Evolutionary conservation across 2,113 vertebrate genomes (phyloP).

Genomic region (Leiothrix lutea): DNA sequence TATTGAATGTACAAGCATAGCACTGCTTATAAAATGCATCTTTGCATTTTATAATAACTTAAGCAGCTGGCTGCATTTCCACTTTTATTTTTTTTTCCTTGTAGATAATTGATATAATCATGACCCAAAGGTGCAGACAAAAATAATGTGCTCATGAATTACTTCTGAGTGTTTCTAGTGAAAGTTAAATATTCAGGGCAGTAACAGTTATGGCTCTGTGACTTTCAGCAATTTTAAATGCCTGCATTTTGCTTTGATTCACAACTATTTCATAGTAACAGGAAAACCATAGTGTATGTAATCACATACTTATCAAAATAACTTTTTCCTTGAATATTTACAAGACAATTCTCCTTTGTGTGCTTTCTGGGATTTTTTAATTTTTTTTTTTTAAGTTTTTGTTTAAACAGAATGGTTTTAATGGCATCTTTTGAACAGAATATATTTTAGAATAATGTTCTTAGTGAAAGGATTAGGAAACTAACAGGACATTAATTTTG

Average conservation of each 20-base stretch:
- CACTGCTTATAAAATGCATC: slow-evolving; percentile 1
- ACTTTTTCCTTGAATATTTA: not conserved
- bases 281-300: not conserved
- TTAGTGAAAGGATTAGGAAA: not conserved
- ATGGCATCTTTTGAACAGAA: not conserved
- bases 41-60: not conserved
- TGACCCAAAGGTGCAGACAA: not conserved
- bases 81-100: not conserved
- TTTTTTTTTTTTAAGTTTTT: not conserved
- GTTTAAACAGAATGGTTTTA: not conserved
- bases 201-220: not conserved
- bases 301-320: not conserved
- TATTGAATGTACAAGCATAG: not conserved
- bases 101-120: slow-evolving; percentile 29
- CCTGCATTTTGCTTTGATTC: not conserved
- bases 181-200: not conserved
- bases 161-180: not conserved
- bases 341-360: not conserved
- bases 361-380: not conserved
- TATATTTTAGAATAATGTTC: not conserved
- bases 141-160: not conserved
- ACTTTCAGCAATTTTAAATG: not conserved
- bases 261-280: not conserved
- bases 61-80: slow-evolving; percentile 8
- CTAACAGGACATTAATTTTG: not conserved